Percentiles rank a stretch among this genome's conserved stretches.
Evolutionary conservation across 2,888 invertebrate species (phyloP).

Genomic region (Pedicia rivosa): DNA sequence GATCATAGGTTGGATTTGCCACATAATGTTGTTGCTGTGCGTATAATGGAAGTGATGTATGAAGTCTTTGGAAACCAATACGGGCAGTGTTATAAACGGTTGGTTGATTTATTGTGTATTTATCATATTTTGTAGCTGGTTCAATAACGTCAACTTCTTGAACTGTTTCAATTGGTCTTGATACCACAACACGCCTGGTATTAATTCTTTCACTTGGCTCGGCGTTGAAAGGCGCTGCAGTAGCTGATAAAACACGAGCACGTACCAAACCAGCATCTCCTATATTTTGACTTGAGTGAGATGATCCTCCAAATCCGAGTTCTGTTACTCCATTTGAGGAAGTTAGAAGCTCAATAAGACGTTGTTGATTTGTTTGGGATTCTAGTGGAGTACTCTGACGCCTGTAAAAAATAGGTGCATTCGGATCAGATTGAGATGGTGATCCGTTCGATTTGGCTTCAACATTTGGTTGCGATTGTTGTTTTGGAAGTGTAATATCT

Average conservation of each 20-base stretch:
- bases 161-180: conserved; percentile 41
- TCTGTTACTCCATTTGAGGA: conserved; percentile 30
- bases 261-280: conserved; percentile 29
- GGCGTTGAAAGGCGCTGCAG: conserved; percentile 35
- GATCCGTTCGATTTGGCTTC: conserved; percentile 14
- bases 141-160: conserved; percentile 41
- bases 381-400: conserved; percentile 22
- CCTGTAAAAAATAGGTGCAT: not conserved
- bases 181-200: conserved; percentile 42
- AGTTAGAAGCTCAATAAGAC: conserved; percentile 34
- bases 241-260: conserved; percentile 39
- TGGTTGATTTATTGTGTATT: conserved; percentile 38
- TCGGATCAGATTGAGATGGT: conserved; percentile 1
- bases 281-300: conserved; percentile 15
- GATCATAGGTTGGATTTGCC: too few species aligned
- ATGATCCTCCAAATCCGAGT: conserved; percentile 23
- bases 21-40: too few species aligned
- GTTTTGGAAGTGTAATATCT: conserved; percentile 17
- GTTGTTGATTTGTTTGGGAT: conserved; percentile 30
- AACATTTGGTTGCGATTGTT: too few species aligned
- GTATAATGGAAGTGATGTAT: conserved; percentile 30
- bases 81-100: conserved; percentile 34
- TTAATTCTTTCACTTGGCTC: conserved; percentile 38
- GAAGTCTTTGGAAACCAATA: conserved; percentile 30
- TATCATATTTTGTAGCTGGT: conserved; percentile 39